phyloP scores from a whole-genome alignment of 2,797 vertebrate genomes.

The Crocodylus rhombifer region DNA sequence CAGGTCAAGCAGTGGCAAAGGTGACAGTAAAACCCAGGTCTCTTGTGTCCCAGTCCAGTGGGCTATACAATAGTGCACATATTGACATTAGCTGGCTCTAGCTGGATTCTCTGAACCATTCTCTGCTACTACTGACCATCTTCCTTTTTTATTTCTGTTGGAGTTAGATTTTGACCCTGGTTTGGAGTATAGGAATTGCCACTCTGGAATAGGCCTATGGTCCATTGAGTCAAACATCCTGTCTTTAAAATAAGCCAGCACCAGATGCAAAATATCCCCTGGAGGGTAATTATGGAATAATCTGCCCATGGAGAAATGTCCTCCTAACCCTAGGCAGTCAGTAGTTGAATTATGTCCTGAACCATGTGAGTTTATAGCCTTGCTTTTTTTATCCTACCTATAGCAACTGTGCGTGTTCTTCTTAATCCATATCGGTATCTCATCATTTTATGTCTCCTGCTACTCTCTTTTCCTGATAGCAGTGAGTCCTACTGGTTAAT shows the following conservation, averaged over 20 bases:
- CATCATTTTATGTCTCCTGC: neutral
- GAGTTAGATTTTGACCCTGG: neutral
- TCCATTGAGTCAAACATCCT: neutral
- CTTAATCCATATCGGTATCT: neutral
- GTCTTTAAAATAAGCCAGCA: neutral
- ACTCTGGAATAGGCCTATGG: rapidly evolving
- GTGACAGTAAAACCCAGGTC: neutral
- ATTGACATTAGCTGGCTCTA: neutral
- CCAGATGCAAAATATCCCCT: neutral
- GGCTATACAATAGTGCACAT: neutral
- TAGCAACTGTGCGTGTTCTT: neutral
- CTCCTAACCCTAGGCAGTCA: neutral
- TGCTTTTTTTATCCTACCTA: neutral
- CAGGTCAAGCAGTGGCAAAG: too few relatives aligned
- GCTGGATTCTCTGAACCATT: neutral
- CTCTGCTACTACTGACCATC: neutral
- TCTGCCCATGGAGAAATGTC: rapidly evolving
- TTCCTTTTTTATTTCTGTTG: neutral
- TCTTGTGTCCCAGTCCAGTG: neutral
- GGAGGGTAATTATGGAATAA: neutral
- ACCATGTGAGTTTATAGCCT: rapidly evolving
- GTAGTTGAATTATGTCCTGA: neutral
- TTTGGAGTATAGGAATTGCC: neutral
- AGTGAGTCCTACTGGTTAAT: neutral
- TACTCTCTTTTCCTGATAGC: neutral